Conservation (phyloP, 92 coral and sea anemone genomes). For the Diadumene lineata region DNA sequence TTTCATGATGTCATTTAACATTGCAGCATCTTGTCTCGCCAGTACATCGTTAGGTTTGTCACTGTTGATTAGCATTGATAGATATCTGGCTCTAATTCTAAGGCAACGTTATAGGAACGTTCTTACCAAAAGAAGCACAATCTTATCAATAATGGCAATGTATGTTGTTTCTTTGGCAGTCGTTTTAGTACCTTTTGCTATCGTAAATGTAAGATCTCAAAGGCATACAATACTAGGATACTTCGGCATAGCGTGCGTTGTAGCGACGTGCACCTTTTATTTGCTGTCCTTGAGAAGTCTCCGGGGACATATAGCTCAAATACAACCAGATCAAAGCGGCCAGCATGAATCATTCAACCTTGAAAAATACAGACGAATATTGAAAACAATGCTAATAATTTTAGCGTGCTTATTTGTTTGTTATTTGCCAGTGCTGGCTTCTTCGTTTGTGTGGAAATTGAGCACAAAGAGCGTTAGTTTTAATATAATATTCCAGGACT, state of each 20-base stretch:
- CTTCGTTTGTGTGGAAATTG: background rate
- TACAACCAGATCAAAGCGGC: background rate
- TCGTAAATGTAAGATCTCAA: background rate
- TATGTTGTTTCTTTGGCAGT: background rate
- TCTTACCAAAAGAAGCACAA: background rate
- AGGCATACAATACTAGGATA: background rate
- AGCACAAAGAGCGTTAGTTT: background rate
- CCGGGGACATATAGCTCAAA: background rate
- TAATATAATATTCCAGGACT: background rate
- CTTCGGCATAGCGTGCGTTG: background rate
- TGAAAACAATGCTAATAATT: background rate
- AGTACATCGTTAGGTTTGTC: background rate
- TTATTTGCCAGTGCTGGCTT: background rate
- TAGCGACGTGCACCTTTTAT: background rate
- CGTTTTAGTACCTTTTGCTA: background rate
- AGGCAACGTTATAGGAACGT: background rate
- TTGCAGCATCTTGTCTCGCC: background rate
- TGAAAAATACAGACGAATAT: background rate
- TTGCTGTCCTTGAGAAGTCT: background rate
- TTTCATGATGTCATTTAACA: background rate
- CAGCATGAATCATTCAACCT: background rate
- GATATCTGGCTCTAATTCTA: background rate
- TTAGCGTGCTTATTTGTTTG: background rate
- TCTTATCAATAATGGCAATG: background rate
- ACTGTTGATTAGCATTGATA: background rate